Percentiles rank a stretch among this genome's conserved stretches.
Evolutionary conservation across 2,113 vertebrate genomes (phyloP).

Genomic region (Osmerus mordax): DNA sequence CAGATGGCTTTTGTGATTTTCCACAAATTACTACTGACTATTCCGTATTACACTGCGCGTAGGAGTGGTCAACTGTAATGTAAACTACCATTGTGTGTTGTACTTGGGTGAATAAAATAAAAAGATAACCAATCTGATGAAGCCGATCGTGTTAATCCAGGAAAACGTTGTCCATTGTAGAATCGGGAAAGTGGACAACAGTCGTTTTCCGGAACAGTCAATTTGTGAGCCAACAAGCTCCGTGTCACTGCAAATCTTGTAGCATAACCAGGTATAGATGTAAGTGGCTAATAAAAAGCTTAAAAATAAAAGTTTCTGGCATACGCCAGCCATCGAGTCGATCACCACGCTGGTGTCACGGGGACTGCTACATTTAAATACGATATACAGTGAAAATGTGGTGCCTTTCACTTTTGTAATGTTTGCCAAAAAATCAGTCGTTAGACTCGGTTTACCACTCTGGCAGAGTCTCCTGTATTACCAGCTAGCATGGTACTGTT

Average conservation of each 20-base stretch:
- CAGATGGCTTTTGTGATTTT: neutral
- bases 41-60: too few relatives aligned
- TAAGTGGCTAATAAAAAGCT: neutral
- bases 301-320: neutral
- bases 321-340: neutral
- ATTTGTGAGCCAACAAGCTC: neutral
- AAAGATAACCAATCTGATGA: too few relatives aligned
- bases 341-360: neutral
- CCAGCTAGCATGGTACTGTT: neutral
- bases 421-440: neutral
- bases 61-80: too few relatives aligned
- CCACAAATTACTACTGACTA: too few relatives aligned
- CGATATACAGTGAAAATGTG: neutral
- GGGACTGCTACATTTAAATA: neutral
- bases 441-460: neutral
- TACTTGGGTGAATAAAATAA: too few relatives aligned
- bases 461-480: neutral
- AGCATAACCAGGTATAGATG: neutral
- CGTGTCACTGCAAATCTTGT: neutral
- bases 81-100: too few relatives aligned
- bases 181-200: too few relatives aligned
- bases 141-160: too few relatives aligned
- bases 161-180: too few relatives aligned
- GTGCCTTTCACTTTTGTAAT: neutral
- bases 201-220: too few relatives aligned